Percentiles rank a stretch among this genome's conserved stretches.
phyloP scores from a whole-genome alignment of 2,797 vertebrate genomes.

The Staurois parvus region DNA sequence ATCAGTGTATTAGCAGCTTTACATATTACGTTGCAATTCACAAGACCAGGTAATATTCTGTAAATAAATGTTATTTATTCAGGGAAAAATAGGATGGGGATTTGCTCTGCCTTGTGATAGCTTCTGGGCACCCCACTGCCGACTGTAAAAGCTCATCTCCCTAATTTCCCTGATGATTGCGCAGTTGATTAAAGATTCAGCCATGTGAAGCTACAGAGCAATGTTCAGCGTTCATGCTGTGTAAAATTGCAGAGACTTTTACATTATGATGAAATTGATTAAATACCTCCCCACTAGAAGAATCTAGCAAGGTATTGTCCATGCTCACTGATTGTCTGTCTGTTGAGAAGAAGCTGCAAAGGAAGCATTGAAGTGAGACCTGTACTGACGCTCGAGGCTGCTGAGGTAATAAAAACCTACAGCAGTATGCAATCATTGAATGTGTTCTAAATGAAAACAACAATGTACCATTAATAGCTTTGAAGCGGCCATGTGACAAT shows the following conservation, averaged over 20 bases:
- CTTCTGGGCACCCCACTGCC: slow-evolving; percentile 44
- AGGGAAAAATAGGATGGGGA: not conserved
- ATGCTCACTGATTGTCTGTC: slow-evolving; percentile 47
- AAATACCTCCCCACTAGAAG: slow-evolving; percentile 54
- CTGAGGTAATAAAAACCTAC: slow-evolving; percentile 32
- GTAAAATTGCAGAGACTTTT: slow-evolving; percentile 59
- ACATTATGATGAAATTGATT: slow-evolving; percentile 61
- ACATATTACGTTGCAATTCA: not conserved
- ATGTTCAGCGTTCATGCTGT: slow-evolving; percentile 59
- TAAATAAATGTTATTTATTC: not conserved
- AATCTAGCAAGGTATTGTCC: slow-evolving; percentile 50
- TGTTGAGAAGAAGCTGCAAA: slow-evolving; percentile 48
- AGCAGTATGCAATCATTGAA: slow-evolving; percentile 21
- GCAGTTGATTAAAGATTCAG: slow-evolving; percentile 61
- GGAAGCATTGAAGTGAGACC: slow-evolving; percentile 37
- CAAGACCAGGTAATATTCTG: not conserved
- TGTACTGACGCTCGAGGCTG: slow-evolving; percentile 28
- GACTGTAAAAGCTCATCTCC: slow-evolving; percentile 52
- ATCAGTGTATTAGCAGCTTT: not conserved
- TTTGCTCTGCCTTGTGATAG: slow-evolving; percentile 27
- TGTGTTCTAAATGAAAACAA: slow-evolving; percentile 31
- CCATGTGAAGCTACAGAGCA: slow-evolving; percentile 48
- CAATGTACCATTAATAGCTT: slow-evolving; percentile 18
- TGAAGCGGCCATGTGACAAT: not conserved
- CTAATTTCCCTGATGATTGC: slow-evolving; percentile 61